Base-by-base conservation (phyloP, 2,113 vertebrate genomes). In the Tamias sibiricus region DNA sequence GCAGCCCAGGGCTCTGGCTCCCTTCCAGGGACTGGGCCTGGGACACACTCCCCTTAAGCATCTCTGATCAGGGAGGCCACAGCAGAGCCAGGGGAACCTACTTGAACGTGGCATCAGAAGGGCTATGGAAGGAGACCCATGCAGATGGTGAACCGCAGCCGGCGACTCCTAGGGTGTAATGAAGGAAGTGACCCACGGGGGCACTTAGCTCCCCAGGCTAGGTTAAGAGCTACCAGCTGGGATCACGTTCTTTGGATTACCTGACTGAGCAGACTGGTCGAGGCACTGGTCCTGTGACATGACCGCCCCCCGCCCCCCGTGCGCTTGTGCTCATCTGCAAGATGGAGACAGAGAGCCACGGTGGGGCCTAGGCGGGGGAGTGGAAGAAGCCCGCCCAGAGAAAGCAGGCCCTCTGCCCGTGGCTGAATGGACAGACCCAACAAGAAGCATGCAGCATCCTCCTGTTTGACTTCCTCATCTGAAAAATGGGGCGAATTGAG, bases 71-170 rank as follows among this genome's bases (percentile, higher is more conserved):
- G 24, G 35, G 6, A 74, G 30, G 13, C 44, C 28, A 17, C 6
- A 4, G 26, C 26, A 30, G 3, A 2, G 11, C 62, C 42, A 13
- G 8, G 8, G 19, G 22, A 66, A 37, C 35, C 13, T 1, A 24
- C 30, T 13, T 44, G 22, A n/a, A n/a, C 12, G 1, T 8, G 13
- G 7, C 40, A 2, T n/a, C 9, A 0, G 4, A 28, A 17, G n/a
- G 1, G 86, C 86, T 32, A 10, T 37, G 57, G 20, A 13, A 52
- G 57, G 37, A 37, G 72, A 40, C 37, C 42, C 24, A 66, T 37
- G 37, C 35, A 6, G 42, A n/a, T 24, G 12, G 26, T 13, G 32
- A 8, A 54, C 13, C 2, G 30, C 10, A 64, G 81, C 47, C 28
- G 35, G 30, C 6, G 66, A 68, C 66, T 68, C 66, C 66, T 35